Evolutionary conservation across 2,113 vertebrate species (phyloP), one percentile per base, ranked within the genome.

Genomic region (Furnarius figulus): DNA sequence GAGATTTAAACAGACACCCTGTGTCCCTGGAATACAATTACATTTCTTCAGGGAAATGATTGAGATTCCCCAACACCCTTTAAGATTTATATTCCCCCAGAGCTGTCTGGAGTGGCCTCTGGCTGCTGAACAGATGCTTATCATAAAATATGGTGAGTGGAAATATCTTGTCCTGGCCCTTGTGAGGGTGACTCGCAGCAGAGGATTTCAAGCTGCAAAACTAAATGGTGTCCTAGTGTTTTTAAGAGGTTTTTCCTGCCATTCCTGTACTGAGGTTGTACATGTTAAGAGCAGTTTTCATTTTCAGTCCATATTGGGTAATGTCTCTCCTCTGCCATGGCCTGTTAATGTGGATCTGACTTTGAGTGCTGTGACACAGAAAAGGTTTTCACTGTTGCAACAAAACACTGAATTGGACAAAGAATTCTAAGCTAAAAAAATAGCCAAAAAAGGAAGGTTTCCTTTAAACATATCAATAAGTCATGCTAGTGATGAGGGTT

Each of bases 381-480:
- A 30, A 47, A 63, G 67, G 49, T 39, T 90, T 81, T 89, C 52
- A 59, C 55, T 72, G 21, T 85, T 95, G 66, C 65, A 90, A 49
- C 55, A 93, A 92, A 91, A 80, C 68, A 62, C 63, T 30, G 66
- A 52, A 73, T 67, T 50, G 58, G 66, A 49, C 59, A 62, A 62
- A 92, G 71, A 83, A 66, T 49, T 84, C 65, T 86, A 70, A 90
- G 80, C 82, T 86, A 55, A 91, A 89, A 94, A 67, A 67, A 58
- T 18, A 66, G 15, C 91, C 92, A 47, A 88, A 93, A 90, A 94
- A 94, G 95, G 90, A 96, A 95, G 59, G 21, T 35, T 96, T 93
- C 67, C n/a, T 63, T 90, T 96, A 93, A 97, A 87, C 47, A 82
- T 27, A 66, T 97, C 85, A 92, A 71, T 95, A 90, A 94, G 86